Base-by-base conservation (phyloP, 2,113 vertebrate genomes). In the Danionella cerebrum region DNA sequence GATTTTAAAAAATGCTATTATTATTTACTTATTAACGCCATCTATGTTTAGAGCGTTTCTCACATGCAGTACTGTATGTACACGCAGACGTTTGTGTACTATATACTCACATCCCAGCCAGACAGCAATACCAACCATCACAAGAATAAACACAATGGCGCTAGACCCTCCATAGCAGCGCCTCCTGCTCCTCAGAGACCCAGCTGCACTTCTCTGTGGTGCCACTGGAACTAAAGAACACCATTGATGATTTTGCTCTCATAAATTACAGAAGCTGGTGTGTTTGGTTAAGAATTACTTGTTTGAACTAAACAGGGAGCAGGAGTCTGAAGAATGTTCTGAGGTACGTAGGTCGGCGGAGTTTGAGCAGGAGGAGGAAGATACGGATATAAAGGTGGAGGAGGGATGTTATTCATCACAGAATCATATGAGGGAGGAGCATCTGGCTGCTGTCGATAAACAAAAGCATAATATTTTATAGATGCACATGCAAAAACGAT, bases 101-200 rank as follows among this genome's bases (percentile, higher is more conserved):
- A 13, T 36, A 16, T 12, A n/a, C 65, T 63, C 22, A 80, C 76
- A 50, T 73, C 79, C 79, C 4, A 78, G 21, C 72, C 74, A 76
- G 18, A 80, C 18, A 11, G 64, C 58, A 11, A 80, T 22, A 18
- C 44, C 59, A 27, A 78, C 9, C n/a, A 80, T 1, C 5, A 48
- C 6, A 1, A 76, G 12, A 1, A 72, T 22, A 24, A 73, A 0
- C 1, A 19, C 5, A 19, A 41, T 47, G 1, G 35, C 63, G 38
- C 58, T 67, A 5, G 54, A 55, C 16, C 72, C 25, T 24, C 70
- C 58, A 24, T 41, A 76, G 53, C 54, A 53, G 14, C 52, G 9
- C 7, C 31, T 31, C 19, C 31, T 68, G 27, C 44, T 71, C 21
- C 4, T 57, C 3, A 2, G 11, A 8, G 13, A 27, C 16, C 36